These are phyloP conservation scores for Leucoraja erinaceus DNA, from an alignment of 2,113 vertebrate genomes.

Conservation along the genomic window DNA sequence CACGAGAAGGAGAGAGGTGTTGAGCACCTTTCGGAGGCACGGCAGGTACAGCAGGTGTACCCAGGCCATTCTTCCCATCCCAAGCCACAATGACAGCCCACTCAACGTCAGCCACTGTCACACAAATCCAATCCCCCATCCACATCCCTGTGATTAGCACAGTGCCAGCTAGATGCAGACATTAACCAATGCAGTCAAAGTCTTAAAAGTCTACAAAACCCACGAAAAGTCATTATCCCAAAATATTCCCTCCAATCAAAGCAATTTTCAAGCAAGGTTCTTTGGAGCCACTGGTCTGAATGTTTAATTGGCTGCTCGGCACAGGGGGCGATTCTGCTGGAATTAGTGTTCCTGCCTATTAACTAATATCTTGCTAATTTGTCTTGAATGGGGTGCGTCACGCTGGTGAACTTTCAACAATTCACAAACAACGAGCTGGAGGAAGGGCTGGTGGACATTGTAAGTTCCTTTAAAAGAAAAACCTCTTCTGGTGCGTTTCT, in stretches of 20 bases:
- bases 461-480: conserved; percentile 16
- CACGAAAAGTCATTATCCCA: conserved; percentile 17
- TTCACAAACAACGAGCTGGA: conserved; percentile 12
- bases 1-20: no score
- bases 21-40: no score
- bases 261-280: neutral
- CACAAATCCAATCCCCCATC: conserved; percentile 6
- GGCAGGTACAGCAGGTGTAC: no score
- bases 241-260: conserved; percentile 8
- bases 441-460: conserved; percentile 29
- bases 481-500: conserved; percentile 14
- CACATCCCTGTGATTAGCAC: conserved; percentile 1
- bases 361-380: conserved; percentile 34
- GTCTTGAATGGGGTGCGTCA: conserved; percentile 26
- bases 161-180: neutral
- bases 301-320: conserved; percentile 25
- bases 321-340: conserved; percentile 6
- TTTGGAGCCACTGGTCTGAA: conserved; percentile 22
- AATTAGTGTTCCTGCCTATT: conserved; percentile 23
- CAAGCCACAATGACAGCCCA: no score
- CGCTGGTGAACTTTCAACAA: conserved; percentile 27
- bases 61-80: no score
- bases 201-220: conserved; percentile 13
- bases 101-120: conserved; percentile 2
- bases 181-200: conserved; percentile 30